Conservation (phyloP, 2,113 vertebrate species). For the Eulemur macaco region DNA sequence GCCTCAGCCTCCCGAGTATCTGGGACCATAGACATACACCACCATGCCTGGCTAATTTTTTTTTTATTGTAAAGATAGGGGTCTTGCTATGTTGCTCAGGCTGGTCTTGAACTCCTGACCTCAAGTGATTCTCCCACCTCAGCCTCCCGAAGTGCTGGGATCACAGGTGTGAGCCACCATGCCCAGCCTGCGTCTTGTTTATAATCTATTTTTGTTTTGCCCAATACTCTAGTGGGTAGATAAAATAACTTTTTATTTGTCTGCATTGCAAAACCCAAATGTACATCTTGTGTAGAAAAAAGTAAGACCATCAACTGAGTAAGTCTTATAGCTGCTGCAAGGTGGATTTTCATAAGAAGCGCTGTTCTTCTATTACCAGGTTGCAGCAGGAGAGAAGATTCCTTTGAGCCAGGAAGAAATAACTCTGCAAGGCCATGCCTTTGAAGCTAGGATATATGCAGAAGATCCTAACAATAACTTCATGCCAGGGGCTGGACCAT, state of each 20-base stretch:
- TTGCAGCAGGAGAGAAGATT: constrained; percentile 95
- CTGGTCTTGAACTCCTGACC: too few relatives aligned
- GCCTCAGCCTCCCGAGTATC: too few relatives aligned
- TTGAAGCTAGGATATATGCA: constrained; percentile 97
- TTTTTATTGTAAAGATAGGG: too few relatives aligned
- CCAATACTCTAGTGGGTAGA: neutral
- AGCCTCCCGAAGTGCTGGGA: too few relatives aligned
- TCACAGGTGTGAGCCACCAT: too few relatives aligned
- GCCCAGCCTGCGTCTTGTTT: neutral
- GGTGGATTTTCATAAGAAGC: neutral
- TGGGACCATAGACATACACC: too few relatives aligned
- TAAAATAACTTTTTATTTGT: constrained; percentile 11
- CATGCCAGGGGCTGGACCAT: constrained; percentile 93
- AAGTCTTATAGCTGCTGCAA: neutral
- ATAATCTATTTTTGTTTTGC: neutral
- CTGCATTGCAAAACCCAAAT: neutral
- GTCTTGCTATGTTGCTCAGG: too few relatives aligned
- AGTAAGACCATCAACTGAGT: neutral
- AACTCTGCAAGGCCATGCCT: constrained; percentile 91
- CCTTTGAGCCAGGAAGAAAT: constrained; percentile 95
- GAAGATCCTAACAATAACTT: constrained; percentile 96
- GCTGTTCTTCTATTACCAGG: constrained; percentile 81
- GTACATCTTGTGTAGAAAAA: neutral
- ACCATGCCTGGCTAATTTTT: too few relatives aligned
- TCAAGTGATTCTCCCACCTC: too few relatives aligned